phyloP scores from a whole-genome alignment of 1,140 invertebrate species.

The Vanessa tameamea region DNA sequence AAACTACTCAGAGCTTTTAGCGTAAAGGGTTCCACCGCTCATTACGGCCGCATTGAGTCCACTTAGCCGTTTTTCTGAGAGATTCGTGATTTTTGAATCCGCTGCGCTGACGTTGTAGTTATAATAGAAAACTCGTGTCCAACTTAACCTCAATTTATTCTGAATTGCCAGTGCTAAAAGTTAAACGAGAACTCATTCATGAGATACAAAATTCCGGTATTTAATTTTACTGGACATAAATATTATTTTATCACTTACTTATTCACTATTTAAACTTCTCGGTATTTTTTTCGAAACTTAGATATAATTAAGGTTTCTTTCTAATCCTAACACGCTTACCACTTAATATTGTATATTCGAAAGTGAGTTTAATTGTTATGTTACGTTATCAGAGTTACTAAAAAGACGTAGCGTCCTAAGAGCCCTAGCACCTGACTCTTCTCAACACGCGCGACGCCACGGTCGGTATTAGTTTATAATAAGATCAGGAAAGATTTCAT shows the following conservation, averaged over 20 bases:
- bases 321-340: too few species aligned
- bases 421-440: too few species aligned
- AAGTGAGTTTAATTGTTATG: too few species aligned
- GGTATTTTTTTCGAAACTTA: too few species aligned
- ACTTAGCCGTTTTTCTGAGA: conserved; percentile 43
- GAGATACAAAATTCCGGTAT: not conserved
- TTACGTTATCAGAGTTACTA: too few species aligned
- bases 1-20: conserved; percentile 57
- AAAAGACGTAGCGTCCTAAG: too few species aligned
- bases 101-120: not conserved
- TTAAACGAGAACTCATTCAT: not conserved
- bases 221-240: not conserved
- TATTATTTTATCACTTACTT: not conserved
- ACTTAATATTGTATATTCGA: too few species aligned
- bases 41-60: conserved; percentile 43
- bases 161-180: not conserved
- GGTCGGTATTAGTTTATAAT: too few species aligned
- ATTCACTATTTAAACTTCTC: not conserved
- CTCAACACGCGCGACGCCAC: too few species aligned
- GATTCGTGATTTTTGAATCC: conserved; percentile 40
- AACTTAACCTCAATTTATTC: conserved; percentile 3
- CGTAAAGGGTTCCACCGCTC: conserved; percentile 46
- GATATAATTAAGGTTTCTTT: too few species aligned
- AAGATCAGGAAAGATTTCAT: too few species aligned
- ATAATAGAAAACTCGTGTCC: conserved; percentile 1